A percentile compares a stretch with the other conserved stretches of the same genome.
These are phyloP conservation scores for Sturnira hondurensis DNA, from an alignment of 2,113 vertebrate species.

Conservation along the genomic window DNA sequence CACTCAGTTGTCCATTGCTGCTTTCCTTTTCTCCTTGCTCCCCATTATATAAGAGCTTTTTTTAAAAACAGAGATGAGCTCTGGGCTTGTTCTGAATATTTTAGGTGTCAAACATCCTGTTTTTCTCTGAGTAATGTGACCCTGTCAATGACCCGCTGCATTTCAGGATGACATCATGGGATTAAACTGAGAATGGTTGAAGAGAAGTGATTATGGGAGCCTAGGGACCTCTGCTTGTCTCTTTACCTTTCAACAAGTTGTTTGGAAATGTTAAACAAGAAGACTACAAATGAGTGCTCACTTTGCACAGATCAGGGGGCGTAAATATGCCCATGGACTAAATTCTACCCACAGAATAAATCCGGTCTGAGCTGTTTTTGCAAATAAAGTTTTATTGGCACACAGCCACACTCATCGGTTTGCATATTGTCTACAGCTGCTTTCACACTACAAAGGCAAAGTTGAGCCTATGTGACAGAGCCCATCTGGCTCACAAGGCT, in stretches of 20 bases:
- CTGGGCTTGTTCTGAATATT: constrained; percentile 67
- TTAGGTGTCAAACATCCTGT: constrained; percentile 76
- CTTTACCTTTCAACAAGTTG: constrained; percentile 53
- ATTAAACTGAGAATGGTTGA: constrained; percentile 56
- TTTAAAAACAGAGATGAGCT: constrained; percentile 37
- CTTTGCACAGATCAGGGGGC: neutral
- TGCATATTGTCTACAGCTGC: neutral
- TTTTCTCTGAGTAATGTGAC: constrained; percentile 75
- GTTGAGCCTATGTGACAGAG: neutral
- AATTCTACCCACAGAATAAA: neutral
- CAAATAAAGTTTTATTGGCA: constrained; percentile 62
- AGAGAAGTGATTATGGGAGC: constrained; percentile 52
- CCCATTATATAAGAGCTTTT: constrained; percentile 60
- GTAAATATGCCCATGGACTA: neutral
- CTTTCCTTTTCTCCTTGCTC: neutral
- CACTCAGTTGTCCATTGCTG: neutral
- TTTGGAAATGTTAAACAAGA: neutral
- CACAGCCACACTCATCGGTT: neutral
- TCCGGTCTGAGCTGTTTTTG: neutral
- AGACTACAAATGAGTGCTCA: neutral
- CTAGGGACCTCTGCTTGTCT: constrained; percentile 39
- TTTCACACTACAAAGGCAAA: neutral
- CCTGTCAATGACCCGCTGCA: constrained; percentile 66
- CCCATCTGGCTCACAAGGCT: neutral
- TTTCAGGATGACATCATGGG: constrained; percentile 73